Evolutionary conservation across 2,888 invertebrate species (phyloP).

Genomic region (Pristionchus fissidentatus): DNA sequence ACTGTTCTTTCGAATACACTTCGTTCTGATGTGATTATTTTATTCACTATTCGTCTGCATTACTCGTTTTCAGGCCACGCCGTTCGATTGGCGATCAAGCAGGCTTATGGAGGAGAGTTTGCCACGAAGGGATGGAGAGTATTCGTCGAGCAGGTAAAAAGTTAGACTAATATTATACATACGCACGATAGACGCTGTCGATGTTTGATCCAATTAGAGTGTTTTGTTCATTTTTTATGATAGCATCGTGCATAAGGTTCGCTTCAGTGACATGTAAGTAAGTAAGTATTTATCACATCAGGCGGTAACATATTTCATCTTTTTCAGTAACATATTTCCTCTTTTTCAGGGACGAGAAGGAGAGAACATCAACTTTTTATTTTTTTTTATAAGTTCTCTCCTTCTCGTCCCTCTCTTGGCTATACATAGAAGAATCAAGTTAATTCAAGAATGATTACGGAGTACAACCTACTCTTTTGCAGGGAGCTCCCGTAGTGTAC

Average conservation of each 20-base stretch:
- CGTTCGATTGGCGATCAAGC: constrained; percentile 64
- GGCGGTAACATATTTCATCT: neutral
- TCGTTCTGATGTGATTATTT: too few relatives aligned
- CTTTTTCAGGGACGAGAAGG: too few relatives aligned
- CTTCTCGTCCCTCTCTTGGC: neutral
- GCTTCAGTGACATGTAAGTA: too few relatives aligned
- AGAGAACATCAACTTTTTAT: neutral
- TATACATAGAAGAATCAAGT: neutral
- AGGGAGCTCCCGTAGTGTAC: constrained; percentile 69
- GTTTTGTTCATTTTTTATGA: too few relatives aligned
- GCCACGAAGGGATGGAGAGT: constrained; percentile 63
- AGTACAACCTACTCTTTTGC: neutral
- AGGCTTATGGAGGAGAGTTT: constrained; percentile 62
- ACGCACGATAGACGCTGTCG: too few relatives aligned
- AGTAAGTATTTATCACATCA: neutral
- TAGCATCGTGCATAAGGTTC: too few relatives aligned
- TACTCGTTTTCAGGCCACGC: constrained; percentile 57
- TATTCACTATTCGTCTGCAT: neutral
- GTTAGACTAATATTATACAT: too few relatives aligned
- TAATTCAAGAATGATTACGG: neutral
- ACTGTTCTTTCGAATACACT: too few relatives aligned
- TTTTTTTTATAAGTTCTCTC: neutral
- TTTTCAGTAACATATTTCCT: too few relatives aligned
- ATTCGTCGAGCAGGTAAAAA: constrained; percentile 61
- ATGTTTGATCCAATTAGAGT: too few relatives aligned